These are phyloP conservation scores for Conomelus anceps DNA, from an alignment of 2,888 invertebrate genomes.

Conservation along the genomic window DNA sequence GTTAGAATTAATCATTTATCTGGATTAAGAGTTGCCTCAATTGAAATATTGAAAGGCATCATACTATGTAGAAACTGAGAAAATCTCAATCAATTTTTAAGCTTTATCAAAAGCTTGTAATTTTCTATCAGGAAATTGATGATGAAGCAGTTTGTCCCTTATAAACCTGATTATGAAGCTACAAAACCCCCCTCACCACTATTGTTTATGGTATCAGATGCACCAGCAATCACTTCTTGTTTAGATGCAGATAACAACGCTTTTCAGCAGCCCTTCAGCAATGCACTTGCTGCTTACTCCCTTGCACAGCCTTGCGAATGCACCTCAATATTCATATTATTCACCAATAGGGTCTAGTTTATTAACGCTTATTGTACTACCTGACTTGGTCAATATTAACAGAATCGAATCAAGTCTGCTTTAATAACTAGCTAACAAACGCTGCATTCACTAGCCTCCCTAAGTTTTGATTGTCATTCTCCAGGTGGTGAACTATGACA, in stretches of 20 bases:
- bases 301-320: neutral
- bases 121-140: neutral
- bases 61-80: no score
- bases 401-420: neutral
- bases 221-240: neutral
- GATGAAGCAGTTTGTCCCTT: neutral
- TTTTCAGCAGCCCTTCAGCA: neutral
- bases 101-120: neutral
- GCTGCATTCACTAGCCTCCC: neutral
- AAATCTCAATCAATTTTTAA: neutral
- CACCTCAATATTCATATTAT: neutral
- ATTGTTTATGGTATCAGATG: neutral
- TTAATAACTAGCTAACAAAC: neutral
- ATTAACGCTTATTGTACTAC: neutral
- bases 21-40: no score
- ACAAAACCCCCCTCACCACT: no score
- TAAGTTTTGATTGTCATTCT: neutral
- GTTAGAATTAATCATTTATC: no score
- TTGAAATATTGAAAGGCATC: no score
- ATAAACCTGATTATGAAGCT: no score
- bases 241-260: neutral
- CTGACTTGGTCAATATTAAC: neutral
- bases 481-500: neutral
- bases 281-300: neutral
- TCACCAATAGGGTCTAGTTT: neutral